A percentile compares a stretch with the other conserved stretches of the same genome.
These are phyloP conservation scores for Phenganax subtilis DNA, from an alignment of 92 coral and sea anemone species.

Conservation along the genomic window DNA sequence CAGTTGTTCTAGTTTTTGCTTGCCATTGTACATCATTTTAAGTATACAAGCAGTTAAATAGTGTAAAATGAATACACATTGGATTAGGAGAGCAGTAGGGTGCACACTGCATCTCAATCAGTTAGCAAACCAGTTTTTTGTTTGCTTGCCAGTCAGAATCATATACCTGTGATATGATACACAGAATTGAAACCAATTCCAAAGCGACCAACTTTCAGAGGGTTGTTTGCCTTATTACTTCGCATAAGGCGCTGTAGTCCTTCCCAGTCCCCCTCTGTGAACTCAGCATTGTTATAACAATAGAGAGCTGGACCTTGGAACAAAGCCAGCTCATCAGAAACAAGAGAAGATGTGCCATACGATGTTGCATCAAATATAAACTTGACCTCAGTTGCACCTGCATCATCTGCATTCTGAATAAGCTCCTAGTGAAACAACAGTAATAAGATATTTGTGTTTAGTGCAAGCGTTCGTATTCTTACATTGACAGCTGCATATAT, in stretches of 20 bases:
- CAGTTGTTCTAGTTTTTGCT: no score
- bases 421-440: no score
- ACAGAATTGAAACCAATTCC: slow-evolving; percentile 89
- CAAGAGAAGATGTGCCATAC: slow-evolving; percentile 59
- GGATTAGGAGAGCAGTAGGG: not conserved
- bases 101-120: not conserved
- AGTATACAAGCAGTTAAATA: no score
- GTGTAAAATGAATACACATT: not conserved
- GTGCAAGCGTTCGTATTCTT: no score
- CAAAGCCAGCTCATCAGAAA: slow-evolving; percentile 53
- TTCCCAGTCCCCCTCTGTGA: slow-evolving; percentile 75
- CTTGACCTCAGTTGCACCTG: slow-evolving; percentile 63
- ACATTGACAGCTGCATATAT: no score
- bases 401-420: slow-evolving; percentile 92
- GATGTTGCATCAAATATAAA: slow-evolving; percentile 70
- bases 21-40: no score
- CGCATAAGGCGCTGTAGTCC: slow-evolving; percentile 72
- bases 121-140: not conserved
- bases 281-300: slow-evolving; percentile 66
- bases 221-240: slow-evolving; percentile 82
- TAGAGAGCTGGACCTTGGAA: slow-evolving; percentile 92
- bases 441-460: no score
- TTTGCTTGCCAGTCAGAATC: no score
- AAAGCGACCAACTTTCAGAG: slow-evolving; percentile 90
- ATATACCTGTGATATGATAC: slow-evolving; percentile 79